A percentile compares a stretch with the other conserved stretches of the same genome.
These are phyloP conservation scores for Drosophila ficusphila DNA, from an alignment of 1,140 invertebrate species.

Conservation along the genomic window DNA sequence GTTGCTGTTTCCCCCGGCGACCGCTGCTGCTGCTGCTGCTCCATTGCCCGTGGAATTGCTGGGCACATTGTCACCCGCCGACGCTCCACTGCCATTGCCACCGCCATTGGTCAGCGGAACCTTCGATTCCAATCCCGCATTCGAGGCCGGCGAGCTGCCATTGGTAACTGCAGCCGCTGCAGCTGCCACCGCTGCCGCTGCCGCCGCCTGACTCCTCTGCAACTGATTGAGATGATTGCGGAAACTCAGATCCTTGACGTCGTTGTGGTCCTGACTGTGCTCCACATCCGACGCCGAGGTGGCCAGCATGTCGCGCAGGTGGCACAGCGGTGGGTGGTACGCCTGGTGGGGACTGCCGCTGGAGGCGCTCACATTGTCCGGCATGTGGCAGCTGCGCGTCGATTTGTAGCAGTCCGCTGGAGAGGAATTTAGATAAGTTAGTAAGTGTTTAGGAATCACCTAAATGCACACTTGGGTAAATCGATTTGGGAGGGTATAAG, in stretches of 20 bases:
- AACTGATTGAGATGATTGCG: slow-evolving; percentile 80
- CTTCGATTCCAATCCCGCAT: slow-evolving; percentile 30
- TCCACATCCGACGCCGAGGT: slow-evolving; percentile 75
- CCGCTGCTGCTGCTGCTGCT: background rate
- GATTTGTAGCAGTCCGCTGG: slow-evolving; percentile 86
- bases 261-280: slow-evolving; percentile 90
- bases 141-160: slow-evolving; percentile 25
- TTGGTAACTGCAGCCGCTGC: slow-evolving; percentile 45
- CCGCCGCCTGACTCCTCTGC: slow-evolving; percentile 58
- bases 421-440: slow-evolving; percentile 9
- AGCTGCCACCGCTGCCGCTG: slow-evolving; percentile 49
- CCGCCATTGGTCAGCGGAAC: slow-evolving; percentile 16
- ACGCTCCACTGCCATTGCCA: slow-evolving; percentile 13
- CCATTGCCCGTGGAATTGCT: slow-evolving; percentile 55
- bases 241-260: slow-evolving; percentile 83
- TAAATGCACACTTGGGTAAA: background rate
- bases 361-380: slow-evolving; percentile 83
- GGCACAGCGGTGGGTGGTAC: slow-evolving; percentile 82
- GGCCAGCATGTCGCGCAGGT: slow-evolving; percentile 81
- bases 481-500: too few relatives aligned
- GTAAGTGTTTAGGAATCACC: background rate
- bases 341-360: slow-evolving; percentile 83
- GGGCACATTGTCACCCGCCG: slow-evolving; percentile 49
- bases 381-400: slow-evolving; percentile 83
- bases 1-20: slow-evolving; percentile 21